Percentiles rank a stretch among this genome's conserved stretches.
These are phyloP conservation scores for Meteorus sp. DNA, from an alignment of 1,140 invertebrate species.

Conservation along the genomic window DNA sequence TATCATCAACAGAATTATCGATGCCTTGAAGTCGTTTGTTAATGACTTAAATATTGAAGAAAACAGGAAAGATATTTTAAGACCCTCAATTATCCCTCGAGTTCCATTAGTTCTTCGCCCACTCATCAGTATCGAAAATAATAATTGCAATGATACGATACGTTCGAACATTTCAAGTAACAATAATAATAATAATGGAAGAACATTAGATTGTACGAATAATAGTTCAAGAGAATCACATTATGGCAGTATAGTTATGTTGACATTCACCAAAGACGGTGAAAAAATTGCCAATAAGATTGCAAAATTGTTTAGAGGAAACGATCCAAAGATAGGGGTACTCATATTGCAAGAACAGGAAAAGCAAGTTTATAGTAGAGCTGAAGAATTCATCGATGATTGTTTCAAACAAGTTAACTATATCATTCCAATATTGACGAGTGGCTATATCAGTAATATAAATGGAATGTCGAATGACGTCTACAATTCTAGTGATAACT, in stretches of 20 bases:
- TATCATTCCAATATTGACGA: conserved; percentile 46
- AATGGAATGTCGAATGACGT: conserved; percentile 23
- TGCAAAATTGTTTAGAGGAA: conserved; percentile 40
- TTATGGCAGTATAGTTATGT: conserved; percentile 43
- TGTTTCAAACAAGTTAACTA: conserved; percentile 50
- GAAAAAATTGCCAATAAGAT: conserved; percentile 31
- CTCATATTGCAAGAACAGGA: conserved; percentile 47
- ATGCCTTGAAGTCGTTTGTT: conserved; percentile 34
- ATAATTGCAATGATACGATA: conserved; percentile 9
- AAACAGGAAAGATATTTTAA: conserved; percentile 16
- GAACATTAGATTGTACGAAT: conserved; percentile 1
- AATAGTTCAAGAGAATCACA: not conserved
- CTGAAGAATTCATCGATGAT: conserved; percentile 47
- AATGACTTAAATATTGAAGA: conserved; percentile 16
- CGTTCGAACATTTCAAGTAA: too few relatives aligned
- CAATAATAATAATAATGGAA: too few relatives aligned
- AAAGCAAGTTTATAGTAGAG: conserved; percentile 40
- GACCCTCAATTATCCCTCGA: too few relatives aligned
- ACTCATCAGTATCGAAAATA: not conserved
- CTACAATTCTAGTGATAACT: conserved; percentile 26
- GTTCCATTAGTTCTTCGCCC: too few relatives aligned
- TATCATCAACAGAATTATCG: conserved; percentile 41
- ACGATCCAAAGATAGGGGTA: conserved; percentile 45
- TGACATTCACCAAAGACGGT: conserved; percentile 45
- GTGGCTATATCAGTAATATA: conserved; percentile 38